Base-by-base conservation (phyloP, 2,888 invertebrate species). In the Scelioninae gen. 2 region DNA sequence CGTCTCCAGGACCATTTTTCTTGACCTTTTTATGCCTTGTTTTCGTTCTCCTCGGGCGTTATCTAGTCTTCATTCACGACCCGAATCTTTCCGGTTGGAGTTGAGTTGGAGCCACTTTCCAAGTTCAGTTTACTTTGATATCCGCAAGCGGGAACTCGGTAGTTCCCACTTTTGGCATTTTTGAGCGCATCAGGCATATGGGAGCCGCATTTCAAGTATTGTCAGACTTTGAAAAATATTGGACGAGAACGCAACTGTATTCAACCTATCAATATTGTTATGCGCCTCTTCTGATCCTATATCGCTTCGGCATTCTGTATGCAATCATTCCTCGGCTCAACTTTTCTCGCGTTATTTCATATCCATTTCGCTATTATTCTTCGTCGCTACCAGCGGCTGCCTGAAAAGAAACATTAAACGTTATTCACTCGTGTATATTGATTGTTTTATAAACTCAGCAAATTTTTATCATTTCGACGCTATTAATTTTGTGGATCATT, bases 1-100 rank as follows among this genome's bases (percentile, higher is more conserved):
- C 79, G 80, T 81, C 82, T 81, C 81, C 79, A 80, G 80, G 77
- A 82, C 82, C 83, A 84, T 83, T 81, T 82, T 83, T 81, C 74
- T 69, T 58, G 39, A 65, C 58, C 73, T 55, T 69, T 73, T 78
- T 75, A 50, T 37, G 33, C 64, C 50, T 64, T 61, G 43, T 60
- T 67, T 63, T 65, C 69, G 41, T 50, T 67, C 57, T 43, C 50
- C 71, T 50, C 58, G 43, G 58, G 31, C 60, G 67, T 55, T 69
- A 72, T 53, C 58, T 60, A 48, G 53, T 58, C 68, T 65, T 74
- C 74, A 74, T 74, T 70, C 72, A 70, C 74, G 69, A 74, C 57
- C 69, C 53, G 58, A 63, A 76, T 72, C 48, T 70, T 64, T 45
- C 68, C 63, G 72, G 53, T 73, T 63, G 39, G 45, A 61, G 48